Conservation (phyloP, 1,140 invertebrate genomes). For the Nautilus pompilius region DNA sequence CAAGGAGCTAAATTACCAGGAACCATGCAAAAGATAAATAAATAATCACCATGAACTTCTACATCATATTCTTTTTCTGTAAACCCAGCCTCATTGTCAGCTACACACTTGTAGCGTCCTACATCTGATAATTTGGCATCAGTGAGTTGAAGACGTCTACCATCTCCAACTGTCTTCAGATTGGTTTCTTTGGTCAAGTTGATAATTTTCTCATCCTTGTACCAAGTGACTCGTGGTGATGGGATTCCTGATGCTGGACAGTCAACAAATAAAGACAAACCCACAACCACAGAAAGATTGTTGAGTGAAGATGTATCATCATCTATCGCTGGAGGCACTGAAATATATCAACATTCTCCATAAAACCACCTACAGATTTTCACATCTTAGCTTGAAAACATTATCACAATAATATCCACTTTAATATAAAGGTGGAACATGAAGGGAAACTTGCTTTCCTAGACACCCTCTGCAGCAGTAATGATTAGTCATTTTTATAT, state of each 20-base stretch:
- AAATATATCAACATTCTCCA: constrained; percentile 4
- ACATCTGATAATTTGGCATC: constrained; percentile 45
- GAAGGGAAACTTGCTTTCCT: too few species aligned
- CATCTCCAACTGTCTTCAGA: constrained; percentile 29
- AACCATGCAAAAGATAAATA: too few species aligned
- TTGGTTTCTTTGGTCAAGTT: constrained; percentile 27
- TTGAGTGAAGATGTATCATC: constrained; percentile 15
- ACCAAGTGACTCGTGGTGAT: constrained; percentile 45
- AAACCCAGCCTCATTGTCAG: constrained; percentile 54
- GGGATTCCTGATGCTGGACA: constrained; percentile 57
- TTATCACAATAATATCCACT: too few species aligned
- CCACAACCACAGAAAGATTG: constrained; percentile 34
- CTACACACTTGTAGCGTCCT: constrained; percentile 58
- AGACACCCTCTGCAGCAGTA: too few species aligned
- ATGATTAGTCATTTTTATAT: too few species aligned
- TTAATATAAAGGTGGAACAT: too few species aligned
- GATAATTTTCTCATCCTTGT: constrained; percentile 39
- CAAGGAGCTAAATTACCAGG: too few species aligned
- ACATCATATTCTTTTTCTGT: constrained; percentile 35
- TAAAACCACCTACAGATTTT: too few species aligned
- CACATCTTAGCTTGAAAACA: too few species aligned
- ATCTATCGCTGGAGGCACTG: constrained; percentile 43
- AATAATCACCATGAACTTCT: constrained; percentile 46
- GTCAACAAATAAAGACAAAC: constrained; percentile 40
- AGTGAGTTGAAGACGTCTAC: constrained; percentile 35